A percentile compares a stretch with the other conserved stretches of the same genome.
phyloP scores from a whole-genome alignment of 2,113 vertebrate species.

The Sapayoa aenigma region DNA sequence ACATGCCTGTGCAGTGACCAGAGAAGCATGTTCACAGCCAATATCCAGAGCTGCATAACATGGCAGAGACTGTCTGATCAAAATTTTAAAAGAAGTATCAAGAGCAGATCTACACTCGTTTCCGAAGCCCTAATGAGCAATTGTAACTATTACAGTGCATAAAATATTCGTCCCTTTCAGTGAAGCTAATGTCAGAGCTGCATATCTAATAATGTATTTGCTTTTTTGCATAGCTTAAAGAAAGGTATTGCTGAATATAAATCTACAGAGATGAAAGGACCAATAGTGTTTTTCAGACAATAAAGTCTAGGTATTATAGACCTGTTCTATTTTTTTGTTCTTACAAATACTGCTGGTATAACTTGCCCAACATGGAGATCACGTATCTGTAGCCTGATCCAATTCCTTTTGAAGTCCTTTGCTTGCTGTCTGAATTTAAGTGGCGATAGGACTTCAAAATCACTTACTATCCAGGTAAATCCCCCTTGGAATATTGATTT shows the following conservation, averaged over 20 bases:
- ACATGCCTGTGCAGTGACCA: not conserved
- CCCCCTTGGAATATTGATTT: not conserved
- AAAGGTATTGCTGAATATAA: slow-evolving; percentile 1
- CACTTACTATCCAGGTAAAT: not conserved
- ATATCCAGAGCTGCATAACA: not conserved
- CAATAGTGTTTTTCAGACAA: not conserved
- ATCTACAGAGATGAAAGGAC: not conserved
- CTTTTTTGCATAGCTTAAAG: not conserved
- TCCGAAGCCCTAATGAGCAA: not conserved
- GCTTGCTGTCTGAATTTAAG: not conserved
- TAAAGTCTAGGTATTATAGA: not conserved
- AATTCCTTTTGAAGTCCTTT: not conserved
- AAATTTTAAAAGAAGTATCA: not conserved
- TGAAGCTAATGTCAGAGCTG: not conserved
- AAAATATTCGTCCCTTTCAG: slow-evolving; percentile 16
- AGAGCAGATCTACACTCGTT: not conserved
- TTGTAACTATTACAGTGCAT: not conserved
- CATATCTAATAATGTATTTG: slow-evolving; percentile 37
- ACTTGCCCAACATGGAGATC: not conserved
- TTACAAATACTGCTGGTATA: not conserved
- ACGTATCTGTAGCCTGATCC: not conserved
- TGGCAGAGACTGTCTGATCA: not conserved
- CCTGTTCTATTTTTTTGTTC: not conserved
- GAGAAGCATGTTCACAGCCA: not conserved
- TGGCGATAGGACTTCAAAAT: not conserved